Base-by-base conservation (phyloP, 2,888 invertebrate species). In the Plutella xylostella region DNA sequence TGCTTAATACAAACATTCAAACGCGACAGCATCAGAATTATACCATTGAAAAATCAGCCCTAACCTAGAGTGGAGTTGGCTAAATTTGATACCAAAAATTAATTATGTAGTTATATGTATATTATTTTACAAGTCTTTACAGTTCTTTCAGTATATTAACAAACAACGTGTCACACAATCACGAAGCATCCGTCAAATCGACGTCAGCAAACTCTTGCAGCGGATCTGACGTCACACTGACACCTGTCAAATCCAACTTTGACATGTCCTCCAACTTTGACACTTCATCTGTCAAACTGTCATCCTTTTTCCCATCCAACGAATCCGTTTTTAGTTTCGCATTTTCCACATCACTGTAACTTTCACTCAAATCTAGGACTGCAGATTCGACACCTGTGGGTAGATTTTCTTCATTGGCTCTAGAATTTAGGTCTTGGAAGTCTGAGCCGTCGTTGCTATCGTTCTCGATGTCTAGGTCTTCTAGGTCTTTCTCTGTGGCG, bases 121-220 rank as follows among this genome's bases (percentile, higher is more conserved):
- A 6, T 28, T 6, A n/a, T 28, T 28, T 12, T n/a, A 25, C 25
- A 15, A 35, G n/a, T 19, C 1, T 15, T 39, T 28, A 34, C 22
- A 49, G 33, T 15, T 46, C 46, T 21, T 54, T 65, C 15, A 73
- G 48, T 14, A 75, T 49, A 52, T 58, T 54, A 47, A 58, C 55
- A 41, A 77, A 65, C 9, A 76, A 0, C 0, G 60, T 53, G 50
- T 76, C 74, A 21, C 52, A 68, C 20, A 66, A 74, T 75, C 77
- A 78, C 52, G 64, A 68, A 34, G 20, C 43, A 4, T 34, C 15
- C 19, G 65, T 63, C 5, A 79, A 54, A 46, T 79, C 75, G 0
- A 78, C 63, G 2, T 79, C 77, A 0, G 73, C 63, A 38, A 78
- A 75, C 14, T 68, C 66, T 18, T 33, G 41, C 25, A 46, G 18